Evolutionary conservation across 1,140 invertebrate genomes (phyloP).

Genomic region (Magallana angulata): DNA sequence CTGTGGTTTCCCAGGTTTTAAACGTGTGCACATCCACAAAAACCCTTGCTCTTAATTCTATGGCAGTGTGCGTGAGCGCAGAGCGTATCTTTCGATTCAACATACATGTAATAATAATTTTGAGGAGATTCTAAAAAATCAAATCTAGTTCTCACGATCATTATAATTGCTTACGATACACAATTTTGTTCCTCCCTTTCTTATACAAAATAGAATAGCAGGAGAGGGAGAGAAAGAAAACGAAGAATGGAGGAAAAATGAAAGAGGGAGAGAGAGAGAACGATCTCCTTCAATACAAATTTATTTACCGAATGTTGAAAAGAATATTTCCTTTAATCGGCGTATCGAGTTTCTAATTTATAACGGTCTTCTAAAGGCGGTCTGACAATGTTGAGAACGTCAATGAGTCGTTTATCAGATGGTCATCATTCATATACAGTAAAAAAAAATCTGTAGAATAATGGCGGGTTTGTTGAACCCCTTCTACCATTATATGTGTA

Average conservation of each 20-base stretch:
- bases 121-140: not conserved
- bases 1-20: too few relatives aligned
- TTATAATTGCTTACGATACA: not conserved
- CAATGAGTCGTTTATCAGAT: not conserved
- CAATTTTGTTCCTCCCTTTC: not conserved
- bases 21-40: too few relatives aligned
- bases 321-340: not conserved
- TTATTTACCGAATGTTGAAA: constrained; percentile 2
- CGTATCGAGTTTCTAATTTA: not conserved
- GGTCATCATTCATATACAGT: not conserved
- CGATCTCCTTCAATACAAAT: not conserved
- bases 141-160: not conserved
- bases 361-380: not conserved
- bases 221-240: not conserved
- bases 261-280: too few relatives aligned
- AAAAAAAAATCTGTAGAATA: not conserved
- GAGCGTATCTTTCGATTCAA: not conserved
- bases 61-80: not conserved
- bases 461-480: constrained; percentile 9
- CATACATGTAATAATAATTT: not conserved
- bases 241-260: too few relatives aligned
- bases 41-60: too few relatives aligned
- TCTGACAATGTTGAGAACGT: not conserved
- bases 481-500: not conserved
- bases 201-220: not conserved